Evolutionary conservation across 2,113 vertebrate species (phyloP).

Genomic region (Ctenodactylus gundi): DNA sequence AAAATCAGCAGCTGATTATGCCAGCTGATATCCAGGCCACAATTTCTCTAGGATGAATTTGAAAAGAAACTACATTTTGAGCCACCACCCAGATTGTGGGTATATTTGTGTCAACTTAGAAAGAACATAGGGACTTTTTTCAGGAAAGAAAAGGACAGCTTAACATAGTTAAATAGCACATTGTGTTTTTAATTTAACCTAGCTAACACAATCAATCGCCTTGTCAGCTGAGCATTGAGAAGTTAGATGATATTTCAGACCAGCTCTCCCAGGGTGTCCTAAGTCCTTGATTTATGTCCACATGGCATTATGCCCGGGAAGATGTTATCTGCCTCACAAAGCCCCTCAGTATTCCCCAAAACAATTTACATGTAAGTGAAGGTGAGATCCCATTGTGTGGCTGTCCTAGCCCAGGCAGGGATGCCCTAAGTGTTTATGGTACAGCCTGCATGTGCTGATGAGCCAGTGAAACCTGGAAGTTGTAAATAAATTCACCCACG

Average conservation of each 20-base stretch:
- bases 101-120: not conserved
- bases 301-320: not conserved
- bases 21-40: not conserved
- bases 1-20: not conserved
- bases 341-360: not conserved
- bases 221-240: conserved; percentile 30
- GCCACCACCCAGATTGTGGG: not conserved
- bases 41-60: not conserved
- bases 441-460: not conserved
- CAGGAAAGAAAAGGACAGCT: conserved; percentile 9
- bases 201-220: conserved; percentile 9
- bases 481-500: conserved; percentile 47
- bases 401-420: not conserved
- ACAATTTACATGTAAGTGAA: conserved; percentile 13
- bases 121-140: conserved; percentile 26
- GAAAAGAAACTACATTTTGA: not conserved
- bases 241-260: conserved; percentile 43
- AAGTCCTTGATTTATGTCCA: not conserved
- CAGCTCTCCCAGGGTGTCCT: not conserved
- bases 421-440: not conserved
- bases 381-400: not conserved
- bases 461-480: not conserved
- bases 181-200: conserved; percentile 29
- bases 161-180: not conserved
- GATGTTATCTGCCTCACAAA: conserved; percentile 29